Percentiles rank a stretch among this genome's conserved stretches.
These are phyloP conservation scores for Orthosia gracilis DNA, from an alignment of 2,888 invertebrate genomes.

Conservation along the genomic window DNA sequence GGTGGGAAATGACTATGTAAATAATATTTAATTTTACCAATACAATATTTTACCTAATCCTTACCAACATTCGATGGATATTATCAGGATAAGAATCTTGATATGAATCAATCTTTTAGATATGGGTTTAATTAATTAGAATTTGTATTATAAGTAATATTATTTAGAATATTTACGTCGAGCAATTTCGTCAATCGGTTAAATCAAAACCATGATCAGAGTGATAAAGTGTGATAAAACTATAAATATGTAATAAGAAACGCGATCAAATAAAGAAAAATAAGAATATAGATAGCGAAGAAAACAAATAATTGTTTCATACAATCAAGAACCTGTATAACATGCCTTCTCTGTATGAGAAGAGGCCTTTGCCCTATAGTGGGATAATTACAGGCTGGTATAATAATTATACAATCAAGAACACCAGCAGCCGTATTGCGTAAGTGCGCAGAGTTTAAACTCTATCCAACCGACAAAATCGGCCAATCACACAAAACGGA, in stretches of 20 bases:
- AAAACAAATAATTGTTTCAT: background rate
- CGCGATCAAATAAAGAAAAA: background rate
- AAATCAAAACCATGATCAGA: background rate
- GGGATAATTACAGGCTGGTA: background rate
- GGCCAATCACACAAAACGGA: no score
- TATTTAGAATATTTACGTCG: slow-evolving; percentile 17
- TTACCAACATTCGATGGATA: slow-evolving; percentile 15
- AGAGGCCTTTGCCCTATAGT: no score
- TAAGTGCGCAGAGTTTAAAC: no score
- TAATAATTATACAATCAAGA: background rate
- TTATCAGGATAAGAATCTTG: slow-evolving; percentile 5
- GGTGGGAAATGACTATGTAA: slow-evolving; percentile 27
- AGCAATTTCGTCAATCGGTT: background rate
- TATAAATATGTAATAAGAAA: background rate
- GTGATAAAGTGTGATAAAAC: background rate
- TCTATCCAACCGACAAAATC: no score
- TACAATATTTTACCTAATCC: background rate
- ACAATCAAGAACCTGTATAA: background rate
- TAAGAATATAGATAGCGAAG: background rate
- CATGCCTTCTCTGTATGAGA: no score
- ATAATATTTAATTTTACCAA: slow-evolving; percentile 16
- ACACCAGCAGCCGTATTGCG: no score
- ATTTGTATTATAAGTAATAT: background rate
- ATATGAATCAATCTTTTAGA: slow-evolving; percentile 23
- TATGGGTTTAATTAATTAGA: background rate